Conservation (phyloP, 1,140 invertebrate species). For the Brachystomella parvula region DNA sequence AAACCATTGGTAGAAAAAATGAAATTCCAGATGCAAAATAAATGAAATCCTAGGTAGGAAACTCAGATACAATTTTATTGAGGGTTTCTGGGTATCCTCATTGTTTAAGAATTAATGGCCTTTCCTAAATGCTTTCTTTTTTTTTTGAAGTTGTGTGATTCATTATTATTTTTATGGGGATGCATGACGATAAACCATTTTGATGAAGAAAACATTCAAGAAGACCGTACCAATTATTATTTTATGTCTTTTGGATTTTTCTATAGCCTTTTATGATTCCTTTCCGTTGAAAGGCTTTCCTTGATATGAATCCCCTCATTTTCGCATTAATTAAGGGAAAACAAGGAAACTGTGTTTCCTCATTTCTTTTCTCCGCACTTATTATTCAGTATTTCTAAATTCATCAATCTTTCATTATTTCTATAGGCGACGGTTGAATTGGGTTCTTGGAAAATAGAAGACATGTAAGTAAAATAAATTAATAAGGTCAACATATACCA, state of each 20-base stretch:
- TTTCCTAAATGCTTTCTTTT: too few relatives aligned
- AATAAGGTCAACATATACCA: not conserved
- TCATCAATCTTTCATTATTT: constrained; percentile 28
- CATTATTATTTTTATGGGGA: not conserved
- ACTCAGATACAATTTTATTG: too few relatives aligned
- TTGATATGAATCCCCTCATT: constrained; percentile 7
- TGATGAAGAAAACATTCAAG: too few relatives aligned
- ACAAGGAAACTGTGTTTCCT: constrained; percentile 12
- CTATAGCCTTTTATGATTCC: not conserved
- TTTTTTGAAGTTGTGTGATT: too few relatives aligned
- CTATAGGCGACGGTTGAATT: constrained; percentile 54
- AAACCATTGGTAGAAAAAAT: too few relatives aligned
- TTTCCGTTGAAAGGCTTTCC: not conserved
- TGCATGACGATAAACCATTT: constrained; percentile 2
- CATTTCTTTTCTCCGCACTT: not conserved
- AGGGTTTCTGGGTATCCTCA: too few relatives aligned
- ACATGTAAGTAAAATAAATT: constrained; percentile 40
- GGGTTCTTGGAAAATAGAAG: constrained; percentile 65
- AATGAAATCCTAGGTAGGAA: too few relatives aligned
- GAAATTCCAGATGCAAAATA: too few relatives aligned
- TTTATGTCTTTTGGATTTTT: constrained; percentile 5
- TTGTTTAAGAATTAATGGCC: too few relatives aligned
- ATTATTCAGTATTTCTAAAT: not conserved
- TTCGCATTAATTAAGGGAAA: constrained; percentile 9
- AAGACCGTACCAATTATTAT: constrained; percentile 1